Conservation (phyloP, 2,113 vertebrate genomes). For the Laterallus jamaicensis region DNA sequence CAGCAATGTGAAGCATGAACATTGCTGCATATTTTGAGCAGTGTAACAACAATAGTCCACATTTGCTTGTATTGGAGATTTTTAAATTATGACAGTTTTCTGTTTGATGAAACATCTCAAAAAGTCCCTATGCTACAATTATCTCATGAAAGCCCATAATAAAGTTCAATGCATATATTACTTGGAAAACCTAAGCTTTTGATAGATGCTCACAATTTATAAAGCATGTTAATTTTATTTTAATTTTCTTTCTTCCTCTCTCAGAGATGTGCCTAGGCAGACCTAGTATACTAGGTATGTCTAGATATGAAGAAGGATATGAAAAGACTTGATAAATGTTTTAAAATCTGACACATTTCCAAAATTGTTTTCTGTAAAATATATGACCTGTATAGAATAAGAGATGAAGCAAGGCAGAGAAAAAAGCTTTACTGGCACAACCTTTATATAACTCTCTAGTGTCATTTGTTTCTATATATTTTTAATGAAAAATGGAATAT, state of each 20-base stretch:
- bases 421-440: not conserved
- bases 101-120: not conserved
- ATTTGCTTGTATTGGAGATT: not conserved
- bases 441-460: not conserved
- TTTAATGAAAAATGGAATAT: not conserved
- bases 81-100: not conserved
- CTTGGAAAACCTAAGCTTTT: not conserved
- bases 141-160: not conserved
- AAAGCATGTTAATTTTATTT: not conserved
- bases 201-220: not conserved
- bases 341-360: not conserved
- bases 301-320: not conserved
- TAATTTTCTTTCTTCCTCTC: not conserved
- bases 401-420: not conserved
- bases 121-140: not conserved
- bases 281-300: not conserved
- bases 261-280: not conserved
- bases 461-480: not conserved
- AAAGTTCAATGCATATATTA: not conserved
- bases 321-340: not conserved
- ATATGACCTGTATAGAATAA: not conserved
- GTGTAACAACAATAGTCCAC: not conserved
- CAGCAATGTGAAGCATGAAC: constrained; percentile 14
- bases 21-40: not conserved
- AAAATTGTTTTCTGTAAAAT: not conserved